Conservation (phyloP, 2,113 vertebrate genomes). For the Chionomys nivalis region DNA sequence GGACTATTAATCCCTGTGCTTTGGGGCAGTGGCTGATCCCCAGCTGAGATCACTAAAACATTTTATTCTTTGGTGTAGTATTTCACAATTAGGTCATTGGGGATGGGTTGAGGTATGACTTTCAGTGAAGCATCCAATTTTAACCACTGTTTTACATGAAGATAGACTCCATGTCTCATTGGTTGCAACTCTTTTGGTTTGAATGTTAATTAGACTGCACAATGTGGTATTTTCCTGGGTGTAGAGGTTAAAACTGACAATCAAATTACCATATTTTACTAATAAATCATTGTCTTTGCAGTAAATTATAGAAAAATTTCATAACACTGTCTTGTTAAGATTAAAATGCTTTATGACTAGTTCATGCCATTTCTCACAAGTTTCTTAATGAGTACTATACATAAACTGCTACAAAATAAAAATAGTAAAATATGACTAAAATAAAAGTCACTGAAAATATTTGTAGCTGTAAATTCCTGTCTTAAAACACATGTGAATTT, state of each 20-base stretch:
- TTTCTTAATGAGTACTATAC: slow-evolving; percentile 11
- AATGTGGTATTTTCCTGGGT: slow-evolving; percentile 31
- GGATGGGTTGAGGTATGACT: neutral
- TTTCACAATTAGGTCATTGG: slow-evolving; percentile 2
- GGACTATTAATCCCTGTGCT: slow-evolving; percentile 17
- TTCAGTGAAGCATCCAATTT: slow-evolving; percentile 19
- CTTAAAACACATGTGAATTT: neutral
- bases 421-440: neutral
- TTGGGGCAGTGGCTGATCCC: neutral
- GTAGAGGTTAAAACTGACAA: slow-evolving; percentile 20
- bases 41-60: neutral
- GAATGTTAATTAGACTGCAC: slow-evolving; percentile 29
- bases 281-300: slow-evolving; percentile 22
- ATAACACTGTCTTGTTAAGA: slow-evolving; percentile 3
- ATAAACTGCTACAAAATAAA: slow-evolving; percentile 24
- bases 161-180: neutral
- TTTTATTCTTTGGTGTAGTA: slow-evolving; percentile 8
- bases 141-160: neutral
- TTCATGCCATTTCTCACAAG: neutral
- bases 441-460: neutral
- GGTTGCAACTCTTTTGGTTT: neutral
- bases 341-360: slow-evolving; percentile 3
- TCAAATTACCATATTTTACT: slow-evolving; percentile 6
- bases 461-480: neutral
- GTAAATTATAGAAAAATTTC: neutral